Evolutionary conservation across 2,797 vertebrate species (phyloP), one percentile per base, ranked within the genome.

Genomic region (Sternarchorhynchus goeldii): DNA sequence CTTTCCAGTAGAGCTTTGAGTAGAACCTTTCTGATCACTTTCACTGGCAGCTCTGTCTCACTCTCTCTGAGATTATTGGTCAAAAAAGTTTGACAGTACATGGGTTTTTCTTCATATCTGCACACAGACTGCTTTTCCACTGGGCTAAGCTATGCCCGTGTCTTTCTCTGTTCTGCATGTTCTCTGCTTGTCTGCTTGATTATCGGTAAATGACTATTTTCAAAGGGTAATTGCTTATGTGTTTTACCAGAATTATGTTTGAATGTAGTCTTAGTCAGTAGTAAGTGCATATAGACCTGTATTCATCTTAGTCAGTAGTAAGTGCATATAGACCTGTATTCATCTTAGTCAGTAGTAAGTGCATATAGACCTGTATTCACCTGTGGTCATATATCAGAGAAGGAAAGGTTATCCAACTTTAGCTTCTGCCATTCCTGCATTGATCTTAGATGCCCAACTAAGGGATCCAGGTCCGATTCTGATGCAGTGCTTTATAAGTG

Each of bases 1-100:
- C 16, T 76, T 65, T 60, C 57, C 59, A n/a, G 50, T 8, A 20
- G 58, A n/a, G 16, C 73, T 66, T 57, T 6, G 8, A 70, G 55
- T 62, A 6, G 29, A 45, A 31, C 7, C 0, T 62, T 25, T 18
- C 63, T 55, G 8, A 34, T 29, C 20, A 36, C 36, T 50, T 17
- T 14, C 3, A 12, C 8, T 31, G 68, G 5, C 20, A 32, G 31
- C 0, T 4, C 67, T 72, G 53, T 64, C n/a, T 73, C 16, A 58
- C 2, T 72, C 50, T 80, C 12, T 25, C 25, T 16, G 10, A 1
- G 0, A 53, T 64, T 74, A 25, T 79, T 53, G 58, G 18, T 62
- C 6, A 5, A 32, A 14, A 60, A 31, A 66, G 5, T 58, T 31
- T 4, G 34, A 60, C 41, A 29, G 57, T 50, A 50, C 45, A 50